Evolutionary conservation across 1,140 invertebrate species (phyloP).

Genomic region (Drosophila seguyi): DNA sequence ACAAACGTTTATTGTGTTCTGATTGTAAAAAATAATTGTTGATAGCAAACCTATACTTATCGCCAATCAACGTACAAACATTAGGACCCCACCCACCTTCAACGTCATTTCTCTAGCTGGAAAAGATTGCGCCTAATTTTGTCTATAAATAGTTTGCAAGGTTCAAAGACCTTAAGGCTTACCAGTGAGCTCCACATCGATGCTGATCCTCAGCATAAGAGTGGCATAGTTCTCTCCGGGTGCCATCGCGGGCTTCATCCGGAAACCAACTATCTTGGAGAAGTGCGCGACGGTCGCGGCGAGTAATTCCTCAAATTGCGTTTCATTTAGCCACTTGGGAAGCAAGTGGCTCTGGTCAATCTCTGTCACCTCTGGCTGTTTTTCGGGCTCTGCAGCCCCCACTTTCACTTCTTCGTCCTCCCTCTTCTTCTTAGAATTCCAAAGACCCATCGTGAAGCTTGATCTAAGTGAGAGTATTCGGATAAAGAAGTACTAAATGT

Average conservation of each 20-base stretch:
- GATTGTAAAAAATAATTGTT: conserved; percentile 18
- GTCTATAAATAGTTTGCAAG: not conserved
- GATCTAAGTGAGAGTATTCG: not conserved
- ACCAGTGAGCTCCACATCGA: conserved; percentile 69
- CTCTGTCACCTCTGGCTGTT: not conserved
- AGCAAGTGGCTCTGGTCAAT: conserved; percentile 21
- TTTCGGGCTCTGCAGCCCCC: not conserved
- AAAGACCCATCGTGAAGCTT: conserved; percentile 23
- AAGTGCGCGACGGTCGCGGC: conserved; percentile 70
- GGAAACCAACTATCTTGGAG: conserved; percentile 66
- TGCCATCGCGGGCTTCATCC: conserved; percentile 46
- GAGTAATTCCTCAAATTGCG: conserved; percentile 85
- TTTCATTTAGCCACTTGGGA: conserved; percentile 85
- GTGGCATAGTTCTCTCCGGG: conserved; percentile 78
- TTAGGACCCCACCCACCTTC: not conserved
- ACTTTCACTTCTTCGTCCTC: conserved; percentile 12
- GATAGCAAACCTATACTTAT: conserved; percentile 6
- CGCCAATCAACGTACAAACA: not conserved
- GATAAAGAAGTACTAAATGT: no score
- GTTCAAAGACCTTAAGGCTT: not conserved
- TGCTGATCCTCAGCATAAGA: conserved; percentile 61
- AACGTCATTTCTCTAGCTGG: conserved; percentile 3
- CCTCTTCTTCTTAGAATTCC: conserved; percentile 26
- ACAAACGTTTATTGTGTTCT: conserved; percentile 5
- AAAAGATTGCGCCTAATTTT: not conserved